phyloP scores from a whole-genome alignment of 2,797 vertebrate genomes.

The Sebastes itinus region DNA sequence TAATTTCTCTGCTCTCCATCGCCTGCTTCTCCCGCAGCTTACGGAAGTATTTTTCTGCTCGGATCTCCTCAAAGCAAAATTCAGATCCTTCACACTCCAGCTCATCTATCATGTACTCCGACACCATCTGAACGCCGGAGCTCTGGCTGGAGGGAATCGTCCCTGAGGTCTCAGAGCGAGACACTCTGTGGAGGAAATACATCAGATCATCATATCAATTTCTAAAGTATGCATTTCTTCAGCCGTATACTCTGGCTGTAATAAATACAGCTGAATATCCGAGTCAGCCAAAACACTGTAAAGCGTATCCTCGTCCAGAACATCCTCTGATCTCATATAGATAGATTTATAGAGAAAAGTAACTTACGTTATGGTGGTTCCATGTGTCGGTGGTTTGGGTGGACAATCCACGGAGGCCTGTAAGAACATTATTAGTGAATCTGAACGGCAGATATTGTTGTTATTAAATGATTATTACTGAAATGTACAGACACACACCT shows the following conservation, averaged over 20 bases:
- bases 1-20: slow-evolving; percentile 69
- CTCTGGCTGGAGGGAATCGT: neutral
- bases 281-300: too few species aligned
- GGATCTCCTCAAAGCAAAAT: slow-evolving; percentile 84
- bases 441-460: neutral
- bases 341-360: neutral
- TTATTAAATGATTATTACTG: neutral
- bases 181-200: slow-evolving; percentile 64
- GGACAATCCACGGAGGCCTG: slow-evolving; percentile 55
- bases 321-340: neutral
- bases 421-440: neutral
- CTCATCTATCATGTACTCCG: slow-evolving; percentile 83
- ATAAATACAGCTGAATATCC: too few species aligned
- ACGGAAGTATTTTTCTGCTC: slow-evolving; percentile 78
- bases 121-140: slow-evolving; percentile 58
- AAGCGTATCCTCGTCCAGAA: neutral
- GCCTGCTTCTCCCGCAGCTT: slow-evolving; percentile 67
- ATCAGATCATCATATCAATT: neutral
- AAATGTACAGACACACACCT: slow-evolving; percentile 51
- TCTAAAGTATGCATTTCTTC: neutral
- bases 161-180: slow-evolving; percentile 73
- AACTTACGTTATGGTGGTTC: slow-evolving; percentile 68
- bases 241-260: too few species aligned
- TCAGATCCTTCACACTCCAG: slow-evolving; percentile 86
- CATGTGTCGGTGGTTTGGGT: slow-evolving; percentile 6